Percentiles rank a stretch among this genome's conserved stretches.
These are phyloP conservation scores for Stegophylla sp. DNA, from an alignment of 2,888 invertebrate species.

Conservation along the genomic window DNA sequence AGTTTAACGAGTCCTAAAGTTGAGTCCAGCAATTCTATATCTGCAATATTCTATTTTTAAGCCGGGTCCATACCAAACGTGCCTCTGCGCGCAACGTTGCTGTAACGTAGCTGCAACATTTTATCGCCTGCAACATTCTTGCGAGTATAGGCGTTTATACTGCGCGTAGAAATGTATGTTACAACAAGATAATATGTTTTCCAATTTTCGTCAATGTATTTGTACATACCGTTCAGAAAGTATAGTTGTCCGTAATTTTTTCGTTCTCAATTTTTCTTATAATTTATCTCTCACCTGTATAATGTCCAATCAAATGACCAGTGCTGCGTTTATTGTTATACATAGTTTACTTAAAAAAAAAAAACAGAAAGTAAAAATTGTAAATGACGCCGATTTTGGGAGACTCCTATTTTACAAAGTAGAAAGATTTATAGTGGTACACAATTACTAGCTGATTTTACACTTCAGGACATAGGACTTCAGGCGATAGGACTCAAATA, in stretches of 20 bases:
- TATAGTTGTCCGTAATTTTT: not conserved
- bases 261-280: not conserved
- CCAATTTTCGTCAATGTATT: not conserved
- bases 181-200: not conserved
- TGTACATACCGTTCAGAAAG: slow-evolving; percentile 5
- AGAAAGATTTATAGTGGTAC: not conserved
- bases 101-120: slow-evolving; percentile 13
- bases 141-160: slow-evolving; percentile 1
- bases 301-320: not conserved
- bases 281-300: not conserved
- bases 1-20: no score
- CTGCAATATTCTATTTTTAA: no score
- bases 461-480: slow-evolving; percentile 22
- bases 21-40: no score
- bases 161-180: slow-evolving; percentile 4
- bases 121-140: slow-evolving; percentile 5
- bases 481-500: slow-evolving; percentile 33
- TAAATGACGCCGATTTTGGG: not conserved
- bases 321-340: not conserved
- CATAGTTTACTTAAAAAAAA: not conserved
- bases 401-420: not conserved
- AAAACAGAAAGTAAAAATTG: not conserved
- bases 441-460: not conserved
- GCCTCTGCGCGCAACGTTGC: slow-evolving; percentile 1
- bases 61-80: slow-evolving; percentile 23